Base-by-base conservation (phyloP, 1,140 invertebrate genomes). In the Aphidius gifuensis region DNA sequence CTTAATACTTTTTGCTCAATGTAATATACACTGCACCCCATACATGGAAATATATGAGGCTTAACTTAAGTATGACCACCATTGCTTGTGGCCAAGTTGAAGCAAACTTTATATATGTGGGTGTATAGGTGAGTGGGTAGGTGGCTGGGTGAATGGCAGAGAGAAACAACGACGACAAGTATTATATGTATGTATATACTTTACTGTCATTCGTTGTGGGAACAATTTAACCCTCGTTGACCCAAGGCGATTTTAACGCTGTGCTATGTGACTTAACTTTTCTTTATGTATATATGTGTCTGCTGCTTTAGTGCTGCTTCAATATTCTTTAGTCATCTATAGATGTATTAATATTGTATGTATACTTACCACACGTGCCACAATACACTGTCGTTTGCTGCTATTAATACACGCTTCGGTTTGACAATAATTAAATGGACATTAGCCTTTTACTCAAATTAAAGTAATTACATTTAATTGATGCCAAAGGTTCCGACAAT, bases 391-490 rank as follows among this genome's bases (percentile, higher is more conserved):
- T 62, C 51, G 59, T 47, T 23, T 65, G 56, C 56, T 64, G 62
- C 69, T 71, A 74, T 77, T 77, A 77, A 77, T 76, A 75, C 66
- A 61, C 72, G 71, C 70, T 76, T 74, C 68, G 71, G 69, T 72
- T 68, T 67, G 77, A 77, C 72, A 67, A 69, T 77, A 77, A 79
- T 79, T 77, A 78, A 70, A 75, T 79, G 73, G 71, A 75, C 71
- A 73, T 75, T 77, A 71, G 16, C 69, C 70, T 51, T 69, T 72
- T 70, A 65, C 68, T 71, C 69, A 71, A 78, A 76, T 77, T 75
- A 67, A 68, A 74, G 72, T 78, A 78, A 79, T 79, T 78, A 76
- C 68, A 72, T 74, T 75, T 77, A 78, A 79, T 79, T 79, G 76
- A 66, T 65, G 66, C 65, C 64, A 71, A 71, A 63, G 65, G 66